Evolutionary conservation across 2,888 invertebrate species (phyloP), one percentile per base, ranked within the genome.

Genomic region (Phalera bucephala): DNA sequence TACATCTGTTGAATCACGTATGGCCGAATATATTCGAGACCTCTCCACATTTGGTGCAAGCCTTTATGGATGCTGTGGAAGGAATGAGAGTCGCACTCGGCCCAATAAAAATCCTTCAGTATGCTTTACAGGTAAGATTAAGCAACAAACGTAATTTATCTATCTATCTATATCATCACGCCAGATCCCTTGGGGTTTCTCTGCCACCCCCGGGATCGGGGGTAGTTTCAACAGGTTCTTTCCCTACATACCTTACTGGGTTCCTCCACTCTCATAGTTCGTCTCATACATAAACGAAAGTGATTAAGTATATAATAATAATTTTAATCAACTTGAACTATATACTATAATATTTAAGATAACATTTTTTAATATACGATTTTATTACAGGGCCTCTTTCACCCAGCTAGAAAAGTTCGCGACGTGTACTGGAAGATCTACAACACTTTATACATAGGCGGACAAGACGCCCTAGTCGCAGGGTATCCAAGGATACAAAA

Each of bases 21-120:
- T 99, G 99, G 99, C 99, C 99, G 7, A 99, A 99, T 80, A 98
- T 99, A 56, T 99, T 99, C 73, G 99, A 99, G 90, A 99, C 99
- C 0, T 99, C 99, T 8, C 99, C 99, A 9, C 99, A 99, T 93
- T 93, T 99, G 52, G 99, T 99, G 13, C 99, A 99, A 86, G 99
- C 99, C 0, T 99, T 99, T 83, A 99, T 99, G 97, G 99, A 99
- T 68, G 96, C 99, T 2, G 96, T 99, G 3, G 99, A 99, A 80
- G 99, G 99, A 8, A 93, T 99, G 90, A 87, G 99, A 19, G 99
- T 99, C 2, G 97, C 99, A 0, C 91, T 99, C 23, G 99, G 99
- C 3, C 98, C 99, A 1, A 94, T 98, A 38, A 98, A 98, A 89
- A 96, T 99, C 56, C 88, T 99, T 45, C 99, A 99, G 75, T 99